phyloP scores from a whole-genome alignment of 2,113 vertebrate species.

The Seriola rivoliana region DNA sequence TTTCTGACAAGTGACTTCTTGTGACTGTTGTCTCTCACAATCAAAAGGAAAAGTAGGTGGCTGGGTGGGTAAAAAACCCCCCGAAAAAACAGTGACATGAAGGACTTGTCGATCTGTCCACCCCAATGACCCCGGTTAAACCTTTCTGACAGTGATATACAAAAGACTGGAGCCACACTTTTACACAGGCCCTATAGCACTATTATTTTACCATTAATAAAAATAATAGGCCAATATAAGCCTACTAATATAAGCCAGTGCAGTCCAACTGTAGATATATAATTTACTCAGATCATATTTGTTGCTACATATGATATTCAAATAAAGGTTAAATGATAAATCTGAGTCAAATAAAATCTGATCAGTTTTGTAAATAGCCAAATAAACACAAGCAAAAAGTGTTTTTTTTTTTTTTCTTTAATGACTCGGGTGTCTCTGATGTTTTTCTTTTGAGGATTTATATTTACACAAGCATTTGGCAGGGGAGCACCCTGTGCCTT shows the following conservation, averaged over 20 bases:
- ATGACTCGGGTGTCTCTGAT: background rate
- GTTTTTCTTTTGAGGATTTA: background rate
- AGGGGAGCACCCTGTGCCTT: background rate
- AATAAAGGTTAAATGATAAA: no score
- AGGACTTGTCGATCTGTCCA: no score
- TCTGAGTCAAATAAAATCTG: background rate
- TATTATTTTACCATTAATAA: no score
- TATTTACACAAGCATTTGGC: background rate
- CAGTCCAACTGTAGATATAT: background rate
- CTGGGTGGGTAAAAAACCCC: background rate
- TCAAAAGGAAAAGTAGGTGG: background rate
- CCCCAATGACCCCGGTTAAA: no score
- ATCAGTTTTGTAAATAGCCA: no score
- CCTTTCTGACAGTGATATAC: no score
- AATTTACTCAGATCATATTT: background rate
- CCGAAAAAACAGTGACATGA: no score
- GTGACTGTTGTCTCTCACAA: background rate
- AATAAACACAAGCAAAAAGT: background rate
- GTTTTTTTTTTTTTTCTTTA: background rate
- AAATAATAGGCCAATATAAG: no score
- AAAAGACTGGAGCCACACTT: no score
- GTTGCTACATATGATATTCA: no score
- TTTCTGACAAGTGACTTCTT: background rate
- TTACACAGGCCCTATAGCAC: no score
- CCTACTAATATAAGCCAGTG: background rate